phyloP scores from a whole-genome alignment of 2,113 vertebrate genomes.

The Campylomormyrus tamandua region DNA sequence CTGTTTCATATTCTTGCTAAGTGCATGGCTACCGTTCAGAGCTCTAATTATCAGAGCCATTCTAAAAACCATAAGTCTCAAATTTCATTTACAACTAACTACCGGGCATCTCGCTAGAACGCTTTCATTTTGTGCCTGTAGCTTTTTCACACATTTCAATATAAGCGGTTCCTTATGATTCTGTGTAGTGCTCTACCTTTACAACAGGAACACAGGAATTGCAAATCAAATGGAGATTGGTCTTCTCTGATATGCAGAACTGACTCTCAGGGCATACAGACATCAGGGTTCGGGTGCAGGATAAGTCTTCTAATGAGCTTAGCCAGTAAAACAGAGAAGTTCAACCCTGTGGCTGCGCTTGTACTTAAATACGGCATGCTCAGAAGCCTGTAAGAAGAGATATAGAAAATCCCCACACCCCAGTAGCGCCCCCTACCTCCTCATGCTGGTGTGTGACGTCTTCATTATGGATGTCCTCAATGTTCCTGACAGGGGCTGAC shows the following conservation, averaged over 20 bases:
- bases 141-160: not conserved
- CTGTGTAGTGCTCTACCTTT: not conserved
- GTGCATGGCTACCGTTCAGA: not conserved
- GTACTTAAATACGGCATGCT: not conserved
- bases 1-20: not conserved
- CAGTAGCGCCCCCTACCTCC: conserved; percentile 43
- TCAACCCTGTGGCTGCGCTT: not conserved
- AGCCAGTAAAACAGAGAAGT: not conserved
- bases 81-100: not conserved
- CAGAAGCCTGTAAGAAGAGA: not conserved
- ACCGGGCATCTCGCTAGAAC: not conserved
- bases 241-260: not conserved
- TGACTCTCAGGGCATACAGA: not conserved
- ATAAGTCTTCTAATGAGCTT: not conserved
- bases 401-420: not conserved
- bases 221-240: not conserved
- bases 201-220: not conserved
- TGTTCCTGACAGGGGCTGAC: conserved; percentile 23
- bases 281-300: not conserved
- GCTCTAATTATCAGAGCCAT: not conserved
- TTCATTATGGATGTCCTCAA: conserved; percentile 20
- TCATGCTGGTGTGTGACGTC: conserved; percentile 52
- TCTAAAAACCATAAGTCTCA: not conserved
- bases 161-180: not conserved
- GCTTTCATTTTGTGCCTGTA: not conserved